phyloP scores from a whole-genome alignment of 1,140 invertebrate genomes.

The Drosophila ironensis region DNA sequence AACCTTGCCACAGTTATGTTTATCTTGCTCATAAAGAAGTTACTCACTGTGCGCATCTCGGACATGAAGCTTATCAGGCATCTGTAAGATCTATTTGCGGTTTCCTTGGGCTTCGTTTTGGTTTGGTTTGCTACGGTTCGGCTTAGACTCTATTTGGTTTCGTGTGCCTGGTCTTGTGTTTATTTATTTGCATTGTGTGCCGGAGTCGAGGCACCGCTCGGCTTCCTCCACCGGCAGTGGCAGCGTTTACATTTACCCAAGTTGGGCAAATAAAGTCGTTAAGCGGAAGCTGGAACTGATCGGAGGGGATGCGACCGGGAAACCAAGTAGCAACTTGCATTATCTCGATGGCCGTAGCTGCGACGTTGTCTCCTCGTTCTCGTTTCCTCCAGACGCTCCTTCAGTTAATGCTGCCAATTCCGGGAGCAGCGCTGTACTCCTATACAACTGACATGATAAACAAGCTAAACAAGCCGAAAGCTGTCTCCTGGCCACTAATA shows the following conservation, averaged over 20 bases:
- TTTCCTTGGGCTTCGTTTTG: constrained; percentile 40
- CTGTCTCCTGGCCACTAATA: constrained; percentile 10
- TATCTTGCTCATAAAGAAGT: too few species aligned
- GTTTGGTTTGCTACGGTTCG: constrained; percentile 32
- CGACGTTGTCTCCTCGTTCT: constrained; percentile 40
- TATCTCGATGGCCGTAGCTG: constrained; percentile 27
- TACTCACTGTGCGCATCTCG: constrained; percentile 15
- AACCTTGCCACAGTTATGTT: background rate
- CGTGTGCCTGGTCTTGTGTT: constrained; percentile 50
- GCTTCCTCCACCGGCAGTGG: constrained; percentile 16
- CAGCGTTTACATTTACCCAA: constrained; percentile 66
- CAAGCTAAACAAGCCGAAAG: constrained; percentile 51
- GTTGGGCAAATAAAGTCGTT: constrained; percentile 73
- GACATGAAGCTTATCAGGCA: constrained; percentile 45
- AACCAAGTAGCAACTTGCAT: constrained; percentile 42
- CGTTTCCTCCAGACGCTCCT: background rate
- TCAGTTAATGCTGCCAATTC: constrained; percentile 75
- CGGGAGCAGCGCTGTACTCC: constrained; percentile 27
- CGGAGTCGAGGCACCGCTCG: constrained; percentile 18
- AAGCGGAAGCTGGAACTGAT: constrained; percentile 43
- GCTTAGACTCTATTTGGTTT: constrained; percentile 33
- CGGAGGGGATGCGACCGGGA: background rate
- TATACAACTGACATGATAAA: constrained; percentile 74
- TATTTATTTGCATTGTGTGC: constrained; percentile 38
- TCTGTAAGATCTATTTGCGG: constrained; percentile 72